Percentiles rank a stretch among this genome's conserved stretches.
Evolutionary conservation across 2,113 vertebrate species (phyloP).

Genomic region (Guaruba guarouba): DNA sequence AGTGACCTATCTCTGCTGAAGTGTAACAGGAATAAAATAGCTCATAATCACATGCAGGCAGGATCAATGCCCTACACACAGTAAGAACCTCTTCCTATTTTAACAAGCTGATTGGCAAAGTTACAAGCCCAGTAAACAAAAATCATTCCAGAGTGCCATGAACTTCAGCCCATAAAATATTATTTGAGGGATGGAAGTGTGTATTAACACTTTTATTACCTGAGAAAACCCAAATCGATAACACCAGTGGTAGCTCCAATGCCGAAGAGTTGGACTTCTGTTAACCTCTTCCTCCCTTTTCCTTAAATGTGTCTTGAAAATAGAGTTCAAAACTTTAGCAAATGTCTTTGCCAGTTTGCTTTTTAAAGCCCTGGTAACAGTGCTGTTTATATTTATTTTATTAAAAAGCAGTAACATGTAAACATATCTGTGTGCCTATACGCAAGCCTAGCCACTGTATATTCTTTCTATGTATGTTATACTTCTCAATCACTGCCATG

Average conservation of each 20-base stretch:
- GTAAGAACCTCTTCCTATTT: slow-evolving; percentile 66
- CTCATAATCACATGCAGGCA: slow-evolving; percentile 56
- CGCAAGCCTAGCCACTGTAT: neutral
- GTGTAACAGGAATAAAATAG: slow-evolving; percentile 71
- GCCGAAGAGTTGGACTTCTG: slow-evolving; percentile 6
- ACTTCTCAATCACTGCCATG: neutral
- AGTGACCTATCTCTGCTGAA: slow-evolving; percentile 63
- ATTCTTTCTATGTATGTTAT: neutral
- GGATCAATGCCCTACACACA: slow-evolving; percentile 65
- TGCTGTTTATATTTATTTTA: slow-evolving; percentile 12
- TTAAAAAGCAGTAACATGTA: neutral
- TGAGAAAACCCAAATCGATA: slow-evolving; percentile 7
- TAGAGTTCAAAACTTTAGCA: neutral
- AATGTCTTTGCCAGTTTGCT: neutral
- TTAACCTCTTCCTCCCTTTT: slow-evolving; percentile 9
- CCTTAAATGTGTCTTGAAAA: neutral
- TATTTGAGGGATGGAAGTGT: slow-evolving; percentile 39
- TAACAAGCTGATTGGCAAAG: slow-evolving; percentile 72
- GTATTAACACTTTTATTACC: slow-evolving; percentile 47
- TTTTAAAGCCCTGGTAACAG: neutral
- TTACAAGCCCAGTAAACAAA: slow-evolving; percentile 64
- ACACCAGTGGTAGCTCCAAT: neutral
- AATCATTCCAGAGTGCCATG: slow-evolving; percentile 31
- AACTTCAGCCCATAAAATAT: slow-evolving; percentile 53
- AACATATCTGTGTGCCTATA: neutral